Evolutionary conservation across 2,888 invertebrate genomes (phyloP), one percentile per base, ranked within the genome.

Genomic region (Sinodicranocentrus sp.): DNA sequence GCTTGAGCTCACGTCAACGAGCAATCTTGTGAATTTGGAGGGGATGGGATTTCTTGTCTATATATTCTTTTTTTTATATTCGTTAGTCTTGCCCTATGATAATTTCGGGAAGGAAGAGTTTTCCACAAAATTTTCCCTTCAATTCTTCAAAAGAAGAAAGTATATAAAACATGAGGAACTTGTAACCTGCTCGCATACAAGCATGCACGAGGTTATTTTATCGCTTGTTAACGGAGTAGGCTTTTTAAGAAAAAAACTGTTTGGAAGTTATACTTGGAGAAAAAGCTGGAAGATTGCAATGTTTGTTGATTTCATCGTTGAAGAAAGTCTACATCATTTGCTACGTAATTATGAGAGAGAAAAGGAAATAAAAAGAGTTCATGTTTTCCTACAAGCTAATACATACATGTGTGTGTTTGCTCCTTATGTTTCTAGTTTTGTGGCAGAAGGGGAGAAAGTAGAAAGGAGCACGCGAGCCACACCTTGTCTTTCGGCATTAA

Each of bases 401-500:
- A n/a, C n/a, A n/a, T n/a, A n/a, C n/a, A n/a, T n/a, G n/a, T n/a
- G n/a, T n/a, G n/a, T n/a, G n/a, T n/a, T n/a, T 33, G 3, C 48
- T 48, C 15, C 15, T n/a, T n/a, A 5, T 48, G 5, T 48, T 48
- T 48, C 15, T 48, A 48, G 33, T 33, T 33, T 33, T 33, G 19
- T 57, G n/a, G 48, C 25, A 61, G 25, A 26, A 28, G 26, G 25
- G 23, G 21, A 61, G 28, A 61, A 28, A 15, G n/a, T 6, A 44
- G 71, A 54, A 44, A 17, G 44, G 19, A 75, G 63, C 75, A 71
- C 21, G 71, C 54, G 65, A 70, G 71, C 82, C 82, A 83, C 82
- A 76, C 76, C 82, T 83, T 77, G 82, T 83, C 76, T 83, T 71
- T 83, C 54, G 76, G 76, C 82, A 76, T 83, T 83, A 77, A 76